Evolutionary conservation across 2,113 vertebrate species (phyloP), one percentile per base, ranked within the genome.

Genomic region (Otus sunia): DNA sequence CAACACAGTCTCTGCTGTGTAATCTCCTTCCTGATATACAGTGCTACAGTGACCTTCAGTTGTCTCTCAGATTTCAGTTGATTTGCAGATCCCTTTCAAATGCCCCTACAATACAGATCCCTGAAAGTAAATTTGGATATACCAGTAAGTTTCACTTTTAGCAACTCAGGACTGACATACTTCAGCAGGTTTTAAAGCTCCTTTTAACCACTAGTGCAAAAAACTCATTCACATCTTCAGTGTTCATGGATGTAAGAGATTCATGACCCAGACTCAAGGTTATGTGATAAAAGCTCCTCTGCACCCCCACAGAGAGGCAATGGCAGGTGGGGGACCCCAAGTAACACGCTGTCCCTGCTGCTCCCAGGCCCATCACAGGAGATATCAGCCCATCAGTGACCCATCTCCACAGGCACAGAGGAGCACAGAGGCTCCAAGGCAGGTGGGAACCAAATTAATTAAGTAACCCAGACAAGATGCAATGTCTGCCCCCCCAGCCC

Each of bases 161-260:
- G 45, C 14, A 68, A 16, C 30, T 68, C 15, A 41, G 7, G 36
- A 81, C 34, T 37, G 2, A 66, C 0, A 0, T 22, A 20, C 14
- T 53, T 29, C 10, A 69, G 7, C 2, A 1, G 3, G 88, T 85
- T 52, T 43, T 27, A 88, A 71, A 85, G 32, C 29, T 53, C 36
- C 2, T 80, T 90, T 85, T 39, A 74, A 85, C 13, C 16, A 36
- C 12, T n/a, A 21, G 10, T 29, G 17, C 18, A 25, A 53, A 74
- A 90, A 73, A 64, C 0, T 5, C 72, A 29, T 15, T 30, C n/a
- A 30, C 0, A 19, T 32, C 39, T 64, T 88, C 60, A 23, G 9
- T 14, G 15, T 59, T 11, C n/a, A 55, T 0, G 8, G 16, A 15
- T 1, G 1, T 23, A 37, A 50, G 26, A 50, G 27, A 45, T 26